A percentile compares a stretch with the other conserved stretches of the same genome.
Evolutionary conservation across 2,113 vertebrate genomes (phyloP).

Genomic region (Capreolus pygargus): DNA sequence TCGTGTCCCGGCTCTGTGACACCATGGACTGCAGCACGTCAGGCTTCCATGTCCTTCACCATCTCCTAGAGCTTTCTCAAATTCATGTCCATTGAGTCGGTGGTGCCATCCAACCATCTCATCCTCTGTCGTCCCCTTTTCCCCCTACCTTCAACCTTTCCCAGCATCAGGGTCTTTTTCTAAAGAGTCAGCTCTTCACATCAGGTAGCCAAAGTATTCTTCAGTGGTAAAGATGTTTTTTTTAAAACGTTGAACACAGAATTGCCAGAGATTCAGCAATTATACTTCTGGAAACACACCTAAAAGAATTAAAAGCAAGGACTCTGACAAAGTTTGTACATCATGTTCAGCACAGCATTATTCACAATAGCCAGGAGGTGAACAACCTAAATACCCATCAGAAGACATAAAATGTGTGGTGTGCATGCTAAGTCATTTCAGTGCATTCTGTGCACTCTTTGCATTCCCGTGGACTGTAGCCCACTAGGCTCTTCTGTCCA

Average conservation of each 20-base stretch:
- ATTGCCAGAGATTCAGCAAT: background rate
- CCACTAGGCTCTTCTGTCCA: background rate
- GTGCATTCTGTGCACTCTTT: too few relatives aligned
- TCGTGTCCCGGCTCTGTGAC: rapidly evolving
- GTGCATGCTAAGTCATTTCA: background rate
- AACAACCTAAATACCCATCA: background rate
- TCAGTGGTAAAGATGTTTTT: background rate
- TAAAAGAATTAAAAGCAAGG: background rate
- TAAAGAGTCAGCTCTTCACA: background rate
- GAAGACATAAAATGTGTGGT: background rate
- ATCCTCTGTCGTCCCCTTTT: background rate
- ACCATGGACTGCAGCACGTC: background rate
- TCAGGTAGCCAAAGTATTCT: background rate
- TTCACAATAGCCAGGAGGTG: background rate
- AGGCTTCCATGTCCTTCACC: background rate
- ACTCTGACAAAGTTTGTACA: background rate
- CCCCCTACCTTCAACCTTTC: background rate
- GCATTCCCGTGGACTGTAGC: background rate
- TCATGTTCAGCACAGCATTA: background rate
- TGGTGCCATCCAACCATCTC: background rate
- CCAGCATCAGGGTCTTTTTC: background rate
- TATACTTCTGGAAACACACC: background rate
- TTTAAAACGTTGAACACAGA: background rate
- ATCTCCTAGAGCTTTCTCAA: background rate
- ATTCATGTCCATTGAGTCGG: background rate